Conservation (phyloP, 2,888 invertebrate genomes). For the Calliphora vomitoria region DNA sequence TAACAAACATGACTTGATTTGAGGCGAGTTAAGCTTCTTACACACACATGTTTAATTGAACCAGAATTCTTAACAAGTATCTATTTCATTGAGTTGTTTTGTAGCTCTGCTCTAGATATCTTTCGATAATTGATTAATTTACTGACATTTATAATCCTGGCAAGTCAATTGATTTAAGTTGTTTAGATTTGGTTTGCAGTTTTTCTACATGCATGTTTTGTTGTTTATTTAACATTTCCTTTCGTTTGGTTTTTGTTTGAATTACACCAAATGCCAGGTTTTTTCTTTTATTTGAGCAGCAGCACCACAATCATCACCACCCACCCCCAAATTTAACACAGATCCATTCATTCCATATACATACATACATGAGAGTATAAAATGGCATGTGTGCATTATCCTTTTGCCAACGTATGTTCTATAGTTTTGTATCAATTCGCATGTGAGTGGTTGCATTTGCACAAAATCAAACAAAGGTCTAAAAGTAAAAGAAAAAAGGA, state of each 20-base stretch:
- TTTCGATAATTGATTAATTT: slow-evolving; percentile 70
- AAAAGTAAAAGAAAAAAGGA: slow-evolving; percentile 5
- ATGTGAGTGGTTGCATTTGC: slow-evolving; percentile 66
- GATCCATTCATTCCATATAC: background rate
- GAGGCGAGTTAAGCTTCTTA: slow-evolving; percentile 56
- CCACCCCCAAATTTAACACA: slow-evolving; percentile 39
- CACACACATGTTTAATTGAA: slow-evolving; percentile 34
- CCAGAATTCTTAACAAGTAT: background rate
- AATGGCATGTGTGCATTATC: slow-evolving; percentile 71
- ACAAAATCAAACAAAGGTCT: slow-evolving; percentile 24
- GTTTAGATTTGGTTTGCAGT: slow-evolving; percentile 63
- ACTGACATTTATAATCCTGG: slow-evolving; percentile 65
- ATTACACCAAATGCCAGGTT: slow-evolving; percentile 48
- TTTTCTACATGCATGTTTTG: background rate
- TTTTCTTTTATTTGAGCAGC: background rate
- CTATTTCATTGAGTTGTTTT: slow-evolving; percentile 6
- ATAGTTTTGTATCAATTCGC: slow-evolving; percentile 50
- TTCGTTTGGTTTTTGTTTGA: slow-evolving; percentile 29
- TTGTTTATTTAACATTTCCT: slow-evolving; percentile 19
- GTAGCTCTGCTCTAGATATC: background rate
- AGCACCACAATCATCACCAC: slow-evolving; percentile 27
- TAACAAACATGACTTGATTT: slow-evolving; percentile 22
- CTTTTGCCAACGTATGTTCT: slow-evolving; percentile 42
- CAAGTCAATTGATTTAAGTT: slow-evolving; percentile 66
- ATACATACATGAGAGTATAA: background rate